A percentile compares a stretch with the other conserved stretches of the same genome.
phyloP scores from a whole-genome alignment of 2,888 invertebrate species.

The Aleiodes leptofemur region DNA sequence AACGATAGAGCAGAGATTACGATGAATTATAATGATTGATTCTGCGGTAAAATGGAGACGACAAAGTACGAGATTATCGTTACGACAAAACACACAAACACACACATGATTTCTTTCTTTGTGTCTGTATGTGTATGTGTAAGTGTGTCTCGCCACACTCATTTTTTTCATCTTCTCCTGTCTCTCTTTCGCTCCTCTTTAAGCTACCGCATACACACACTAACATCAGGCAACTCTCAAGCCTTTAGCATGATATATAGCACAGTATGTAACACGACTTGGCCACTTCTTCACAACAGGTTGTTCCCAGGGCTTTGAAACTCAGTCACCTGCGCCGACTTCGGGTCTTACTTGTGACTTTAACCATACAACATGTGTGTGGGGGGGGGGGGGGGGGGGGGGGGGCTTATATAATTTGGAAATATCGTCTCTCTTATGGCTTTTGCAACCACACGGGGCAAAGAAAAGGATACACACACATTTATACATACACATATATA shows the following conservation, averaged over 20 bases:
- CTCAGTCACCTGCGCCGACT: conserved; percentile 40
- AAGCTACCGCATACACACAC: conserved; percentile 20
- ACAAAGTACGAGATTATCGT: conserved; percentile 2
- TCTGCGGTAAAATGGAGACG: conserved; percentile 8
- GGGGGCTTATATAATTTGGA: conserved; percentile 31
- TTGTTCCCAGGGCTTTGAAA: conserved; percentile 37
- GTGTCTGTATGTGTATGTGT: too few relatives aligned
- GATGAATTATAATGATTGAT: conserved; percentile 22
- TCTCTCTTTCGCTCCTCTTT: conserved; percentile 2
- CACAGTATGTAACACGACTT: conserved; percentile 24
- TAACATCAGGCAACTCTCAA: conserved; percentile 10
- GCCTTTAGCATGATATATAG: conserved; percentile 24
- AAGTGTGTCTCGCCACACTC: not conserved
- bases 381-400: too few relatives aligned
- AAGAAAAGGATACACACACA: not conserved
- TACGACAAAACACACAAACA: not conserved
- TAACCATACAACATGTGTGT: conserved; percentile 14
- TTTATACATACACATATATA: not conserved
- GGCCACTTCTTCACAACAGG: conserved; percentile 38
- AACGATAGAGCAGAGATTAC: conserved; percentile 11
- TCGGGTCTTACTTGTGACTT: conserved; percentile 27
- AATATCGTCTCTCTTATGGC: conserved; percentile 5
- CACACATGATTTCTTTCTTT: not conserved
- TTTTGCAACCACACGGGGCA: not conserved
- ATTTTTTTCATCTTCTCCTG: not conserved